Evolutionary conservation across 2,797 vertebrate genomes (phyloP).

Genomic region (Rhadinocentrus ornatus): DNA sequence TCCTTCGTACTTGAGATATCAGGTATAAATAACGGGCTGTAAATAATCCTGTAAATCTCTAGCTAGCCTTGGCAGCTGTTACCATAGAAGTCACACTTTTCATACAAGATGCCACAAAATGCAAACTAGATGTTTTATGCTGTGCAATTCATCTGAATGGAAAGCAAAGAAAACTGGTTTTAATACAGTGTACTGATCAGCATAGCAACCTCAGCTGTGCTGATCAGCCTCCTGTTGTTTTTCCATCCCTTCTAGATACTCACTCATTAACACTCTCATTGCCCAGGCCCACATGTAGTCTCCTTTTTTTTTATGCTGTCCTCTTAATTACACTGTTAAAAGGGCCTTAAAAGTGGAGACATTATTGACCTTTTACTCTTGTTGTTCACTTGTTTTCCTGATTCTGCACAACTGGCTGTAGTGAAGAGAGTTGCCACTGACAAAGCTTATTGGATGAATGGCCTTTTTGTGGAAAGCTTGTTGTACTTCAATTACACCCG

Average conservation of each 20-base stretch:
- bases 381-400: slow-evolving; percentile 44
- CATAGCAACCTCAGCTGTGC: too few species aligned
- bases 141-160: neutral
- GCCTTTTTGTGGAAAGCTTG: slow-evolving; percentile 32
- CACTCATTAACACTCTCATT: slow-evolving; percentile 36
- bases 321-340: slow-evolving; percentile 68
- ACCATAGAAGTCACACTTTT: neutral
- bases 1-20: slow-evolving; percentile 1
- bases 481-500: slow-evolving; percentile 38
- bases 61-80: neutral
- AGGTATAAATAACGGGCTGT: neutral
- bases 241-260: slow-evolving; percentile 22
- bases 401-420: slow-evolving; percentile 40
- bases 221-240: slow-evolving; percentile 31
- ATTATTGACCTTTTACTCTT: slow-evolving; percentile 66
- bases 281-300: slow-evolving; percentile 9
- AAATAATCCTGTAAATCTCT: neutral
- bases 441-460: slow-evolving; percentile 41
- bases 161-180: neutral
- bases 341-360: slow-evolving; percentile 19
- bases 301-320: slow-evolving; percentile 51
- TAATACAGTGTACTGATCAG: neutral
- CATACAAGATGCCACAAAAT: neutral
- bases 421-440: slow-evolving; percentile 43
- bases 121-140: neutral